Conservation (phyloP, 2,113 vertebrate genomes). For the Ginglymostoma cirratum region DNA sequence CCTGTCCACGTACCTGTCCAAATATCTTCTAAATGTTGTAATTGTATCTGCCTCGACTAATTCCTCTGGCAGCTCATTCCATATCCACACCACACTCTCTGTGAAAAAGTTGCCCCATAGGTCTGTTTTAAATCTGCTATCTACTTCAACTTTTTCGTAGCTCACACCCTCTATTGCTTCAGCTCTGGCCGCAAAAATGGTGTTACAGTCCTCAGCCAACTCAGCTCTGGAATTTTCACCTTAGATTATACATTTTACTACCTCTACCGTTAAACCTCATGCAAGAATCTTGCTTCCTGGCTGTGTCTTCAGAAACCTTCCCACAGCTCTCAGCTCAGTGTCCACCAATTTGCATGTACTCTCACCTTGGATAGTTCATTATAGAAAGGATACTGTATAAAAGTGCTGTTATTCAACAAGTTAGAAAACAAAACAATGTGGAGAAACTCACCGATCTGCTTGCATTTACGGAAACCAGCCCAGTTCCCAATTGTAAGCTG, state of each 20-base stretch:
- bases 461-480: background rate
- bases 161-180: background rate
- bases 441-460: background rate
- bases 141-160: background rate
- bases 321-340: background rate
- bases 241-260: background rate
- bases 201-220: background rate
- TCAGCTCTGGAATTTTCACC: background rate
- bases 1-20: too few relatives aligned
- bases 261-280: background rate
- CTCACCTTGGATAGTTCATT: background rate
- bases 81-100: too few relatives aligned
- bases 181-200: too few relatives aligned
- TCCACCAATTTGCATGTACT: background rate
- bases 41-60: too few relatives aligned
- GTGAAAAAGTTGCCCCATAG: too few relatives aligned
- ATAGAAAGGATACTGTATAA: background rate
- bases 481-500: conserved; percentile 6
- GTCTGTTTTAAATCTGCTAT: background rate
- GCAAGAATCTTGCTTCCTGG: background rate
- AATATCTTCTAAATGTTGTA: too few relatives aligned
- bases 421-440: background rate
- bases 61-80: too few relatives aligned
- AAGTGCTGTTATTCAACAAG: background rate
- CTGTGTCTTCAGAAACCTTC: background rate